Evolutionary conservation across 2,888 invertebrate species (phyloP).

Genomic region (Hipparchia sbordonii): DNA sequence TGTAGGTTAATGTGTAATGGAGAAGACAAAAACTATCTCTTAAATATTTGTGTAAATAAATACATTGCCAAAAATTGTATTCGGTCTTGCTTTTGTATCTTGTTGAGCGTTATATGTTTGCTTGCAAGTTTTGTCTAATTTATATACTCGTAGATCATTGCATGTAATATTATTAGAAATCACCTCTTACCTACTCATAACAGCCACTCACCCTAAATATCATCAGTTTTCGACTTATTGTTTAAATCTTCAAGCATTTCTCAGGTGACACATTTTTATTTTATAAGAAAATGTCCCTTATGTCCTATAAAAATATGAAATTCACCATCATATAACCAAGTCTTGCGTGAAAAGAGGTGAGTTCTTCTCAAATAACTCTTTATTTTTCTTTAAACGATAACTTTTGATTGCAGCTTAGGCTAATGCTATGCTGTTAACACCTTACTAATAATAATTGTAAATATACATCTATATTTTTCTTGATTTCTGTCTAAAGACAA

Average conservation of each 20-base stretch:
- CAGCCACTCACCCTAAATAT: conserved; percentile 65
- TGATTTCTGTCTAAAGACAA: neutral
- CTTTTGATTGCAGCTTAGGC: conserved; percentile 1
- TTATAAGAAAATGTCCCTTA: conserved; percentile 46
- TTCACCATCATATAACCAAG: conserved; percentile 25
- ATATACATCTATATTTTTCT: neutral
- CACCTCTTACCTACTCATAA: conserved; percentile 68
- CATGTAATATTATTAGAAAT: conserved; percentile 66
- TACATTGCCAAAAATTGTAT: neutral
- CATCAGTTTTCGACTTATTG: conserved; percentile 64
- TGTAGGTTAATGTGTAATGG: neutral
- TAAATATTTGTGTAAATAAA: conserved; percentile 1
- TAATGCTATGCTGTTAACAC: conserved; percentile 6
- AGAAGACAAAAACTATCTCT: neutral
- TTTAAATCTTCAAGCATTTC: conserved; percentile 85
- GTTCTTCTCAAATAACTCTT: conserved; percentile 59
- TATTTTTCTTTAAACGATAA: conserved; percentile 37
- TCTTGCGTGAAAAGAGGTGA: conserved; percentile 67
- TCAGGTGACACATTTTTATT: conserved; percentile 83
- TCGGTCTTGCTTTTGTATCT: conserved; percentile 27
- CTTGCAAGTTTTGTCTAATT: conserved; percentile 60
- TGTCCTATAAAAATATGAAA: conserved; percentile 29
- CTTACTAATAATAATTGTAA: conserved; percentile 10
- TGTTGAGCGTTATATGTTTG: conserved; percentile 48
- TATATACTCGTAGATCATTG: conserved; percentile 42